phyloP scores from a whole-genome alignment of 1,140 invertebrate species.

The Neotoxoptera formosana region DNA sequence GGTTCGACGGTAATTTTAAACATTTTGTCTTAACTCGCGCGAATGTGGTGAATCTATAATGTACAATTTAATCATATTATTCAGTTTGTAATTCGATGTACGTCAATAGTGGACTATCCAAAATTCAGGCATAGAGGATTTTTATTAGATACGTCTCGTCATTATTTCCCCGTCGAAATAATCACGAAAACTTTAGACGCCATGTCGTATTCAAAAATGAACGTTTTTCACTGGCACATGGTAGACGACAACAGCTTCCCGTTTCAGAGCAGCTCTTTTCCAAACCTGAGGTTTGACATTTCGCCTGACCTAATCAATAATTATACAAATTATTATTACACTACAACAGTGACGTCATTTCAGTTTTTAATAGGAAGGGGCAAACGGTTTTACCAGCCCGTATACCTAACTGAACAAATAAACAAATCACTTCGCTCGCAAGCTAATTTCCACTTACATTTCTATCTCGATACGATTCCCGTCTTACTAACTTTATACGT shows the following conservation, averaged over 20 bases:
- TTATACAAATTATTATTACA: too few species aligned
- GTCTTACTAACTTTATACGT: too few species aligned
- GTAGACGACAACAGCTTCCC: slow-evolving; percentile 92
- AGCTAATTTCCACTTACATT: too few species aligned
- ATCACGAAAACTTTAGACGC: slow-evolving; percentile 77
- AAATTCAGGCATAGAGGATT: slow-evolving; percentile 79
- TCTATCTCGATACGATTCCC: too few species aligned
- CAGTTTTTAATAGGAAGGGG: too few species aligned
- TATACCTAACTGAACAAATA: too few species aligned
- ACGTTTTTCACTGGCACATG: slow-evolving; percentile 95
- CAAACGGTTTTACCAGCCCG: too few species aligned
- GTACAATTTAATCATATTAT: neutral
- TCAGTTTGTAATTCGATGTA: slow-evolving; percentile 65
- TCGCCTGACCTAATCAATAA: neutral
- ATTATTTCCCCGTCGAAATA: slow-evolving; percentile 74
- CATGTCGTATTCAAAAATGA: slow-evolving; percentile 89
- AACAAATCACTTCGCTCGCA: too few species aligned
- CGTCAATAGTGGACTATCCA: slow-evolving; percentile 71
- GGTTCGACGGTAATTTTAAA: slow-evolving; percentile 20
- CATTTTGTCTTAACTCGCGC: neutral
- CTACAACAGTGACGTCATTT: too few species aligned
- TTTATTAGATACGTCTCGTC: slow-evolving; percentile 83
- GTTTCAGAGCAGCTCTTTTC: slow-evolving; percentile 79
- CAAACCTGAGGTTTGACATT: slow-evolving; percentile 71
- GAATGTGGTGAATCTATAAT: neutral